These are phyloP conservation scores for Neoniphon sammara DNA, from an alignment of 2,797 vertebrate genomes.

Conservation along the genomic window DNA sequence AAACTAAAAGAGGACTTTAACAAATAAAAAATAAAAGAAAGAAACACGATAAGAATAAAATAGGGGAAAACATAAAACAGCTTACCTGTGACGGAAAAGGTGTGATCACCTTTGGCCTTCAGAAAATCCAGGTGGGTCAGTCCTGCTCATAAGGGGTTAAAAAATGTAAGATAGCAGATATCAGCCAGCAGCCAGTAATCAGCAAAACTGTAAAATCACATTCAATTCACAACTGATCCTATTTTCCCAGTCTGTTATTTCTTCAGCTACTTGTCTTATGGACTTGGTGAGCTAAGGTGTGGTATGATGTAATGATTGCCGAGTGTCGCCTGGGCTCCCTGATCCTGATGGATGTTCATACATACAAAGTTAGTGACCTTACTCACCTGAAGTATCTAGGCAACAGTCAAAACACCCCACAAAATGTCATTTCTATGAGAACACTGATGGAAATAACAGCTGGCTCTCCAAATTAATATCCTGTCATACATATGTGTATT, in stretches of 20 bases:
- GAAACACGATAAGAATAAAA: no score
- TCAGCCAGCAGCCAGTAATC: neutral
- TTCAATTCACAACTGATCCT: conserved; percentile 9
- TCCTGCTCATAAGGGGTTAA: no score
- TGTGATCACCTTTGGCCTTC: no score
- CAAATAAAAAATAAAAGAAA: no score
- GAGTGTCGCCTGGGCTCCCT: conserved; percentile 37
- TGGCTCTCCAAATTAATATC: conserved; percentile 50
- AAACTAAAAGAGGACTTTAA: no score
- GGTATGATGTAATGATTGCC: conserved; percentile 20
- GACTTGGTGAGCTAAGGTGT: neutral
- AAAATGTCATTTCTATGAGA: conserved; percentile 35
- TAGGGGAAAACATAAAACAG: no score
- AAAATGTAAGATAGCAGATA: neutral
- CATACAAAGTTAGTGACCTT: conserved; percentile 19
- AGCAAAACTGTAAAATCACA: no score
- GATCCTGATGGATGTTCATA: conserved; percentile 31
- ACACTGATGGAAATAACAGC: conserved; percentile 58
- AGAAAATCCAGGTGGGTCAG: no score
- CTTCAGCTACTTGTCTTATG: neutral
- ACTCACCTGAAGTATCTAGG: conserved; percentile 61
- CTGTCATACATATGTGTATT: conserved; percentile 59
- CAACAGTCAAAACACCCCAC: conserved; percentile 68
- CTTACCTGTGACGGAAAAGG: no score
- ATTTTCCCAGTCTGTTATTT: conserved; percentile 14